Percentiles rank a stretch among this genome's conserved stretches.
phyloP scores from a whole-genome alignment of 2,797 vertebrate species.

The Petrocephalus schoutedeni region DNA sequence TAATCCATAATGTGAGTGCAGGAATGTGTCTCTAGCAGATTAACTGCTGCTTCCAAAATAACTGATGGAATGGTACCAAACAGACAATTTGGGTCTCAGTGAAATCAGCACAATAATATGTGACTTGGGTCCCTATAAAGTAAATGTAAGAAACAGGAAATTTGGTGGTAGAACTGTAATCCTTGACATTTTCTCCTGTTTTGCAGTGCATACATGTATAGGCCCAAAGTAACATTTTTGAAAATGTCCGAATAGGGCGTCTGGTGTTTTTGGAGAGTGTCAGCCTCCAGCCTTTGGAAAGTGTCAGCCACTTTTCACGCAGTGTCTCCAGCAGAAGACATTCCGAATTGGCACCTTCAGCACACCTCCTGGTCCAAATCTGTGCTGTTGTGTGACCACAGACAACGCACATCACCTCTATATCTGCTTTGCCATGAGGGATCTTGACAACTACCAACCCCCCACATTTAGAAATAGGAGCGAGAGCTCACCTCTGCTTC shows the following conservation, averaged over 20 bases:
- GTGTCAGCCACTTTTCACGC: background rate
- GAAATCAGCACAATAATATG: background rate
- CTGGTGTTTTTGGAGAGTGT: background rate
- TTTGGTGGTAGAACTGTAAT: background rate
- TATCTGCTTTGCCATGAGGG: conserved; percentile 7
- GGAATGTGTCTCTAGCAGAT: background rate
- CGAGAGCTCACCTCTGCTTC: background rate
- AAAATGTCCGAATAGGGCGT: background rate
- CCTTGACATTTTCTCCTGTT: background rate
- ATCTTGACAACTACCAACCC: background rate
- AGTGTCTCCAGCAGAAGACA: background rate
- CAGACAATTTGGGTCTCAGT: background rate
- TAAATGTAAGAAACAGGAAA: background rate
- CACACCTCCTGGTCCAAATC: background rate
- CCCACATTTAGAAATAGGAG: background rate
- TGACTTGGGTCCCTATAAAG: background rate
- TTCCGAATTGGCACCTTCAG: background rate
- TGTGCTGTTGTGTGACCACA: background rate
- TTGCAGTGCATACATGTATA: background rate
- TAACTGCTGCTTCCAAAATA: background rate
- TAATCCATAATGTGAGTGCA: background rate
- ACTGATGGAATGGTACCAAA: background rate
- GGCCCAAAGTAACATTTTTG: background rate
- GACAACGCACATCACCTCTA: background rate
- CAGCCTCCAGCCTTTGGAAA: background rate